phyloP scores from a whole-genome alignment of 2,113 vertebrate species.

The Cyprinodon brontotheroides region DNA sequence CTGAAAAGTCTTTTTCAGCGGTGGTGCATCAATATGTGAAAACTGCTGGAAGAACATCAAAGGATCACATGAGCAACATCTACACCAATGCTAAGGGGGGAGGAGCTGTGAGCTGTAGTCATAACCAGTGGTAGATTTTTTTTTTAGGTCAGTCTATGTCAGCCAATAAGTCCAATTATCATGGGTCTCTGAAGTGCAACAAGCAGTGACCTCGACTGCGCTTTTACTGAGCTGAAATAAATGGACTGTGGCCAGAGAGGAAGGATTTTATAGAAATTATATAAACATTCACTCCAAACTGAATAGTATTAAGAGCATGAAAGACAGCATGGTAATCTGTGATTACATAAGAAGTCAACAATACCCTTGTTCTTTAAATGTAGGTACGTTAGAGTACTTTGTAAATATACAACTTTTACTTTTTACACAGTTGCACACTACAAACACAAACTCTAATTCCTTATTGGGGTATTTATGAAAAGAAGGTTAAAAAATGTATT shows the following conservation, averaged over 20 bases:
- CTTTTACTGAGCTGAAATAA: constrained; percentile 35
- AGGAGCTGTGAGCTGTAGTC: constrained; percentile 40
- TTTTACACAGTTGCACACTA: not conserved
- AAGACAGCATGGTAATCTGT: constrained; percentile 8
- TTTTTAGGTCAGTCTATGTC: constrained; percentile 76
- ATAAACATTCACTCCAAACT: constrained; percentile 22
- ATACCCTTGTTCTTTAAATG: constrained; percentile 16
- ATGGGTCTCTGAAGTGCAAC: constrained; percentile 62
- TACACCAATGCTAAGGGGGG: constrained; percentile 37
- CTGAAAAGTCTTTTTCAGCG: constrained; percentile 36
- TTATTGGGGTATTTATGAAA: not conserved
- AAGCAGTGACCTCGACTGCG: constrained; percentile 60
- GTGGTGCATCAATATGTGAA: constrained; percentile 44
- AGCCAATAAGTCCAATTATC: constrained; percentile 79
- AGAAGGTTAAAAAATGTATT: too few relatives aligned
- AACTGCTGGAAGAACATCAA: constrained; percentile 66
- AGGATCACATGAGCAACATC: constrained; percentile 54
- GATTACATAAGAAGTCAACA: constrained; percentile 14
- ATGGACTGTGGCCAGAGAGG: constrained; percentile 3
- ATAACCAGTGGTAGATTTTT: constrained; percentile 45
- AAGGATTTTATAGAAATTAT: constrained; percentile 4
- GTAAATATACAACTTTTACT: constrained; percentile 23
- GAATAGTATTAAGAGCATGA: constrained; percentile 5
- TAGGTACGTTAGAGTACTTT: constrained; percentile 28
- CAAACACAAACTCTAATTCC: not conserved